phyloP scores from a whole-genome alignment of 2,797 vertebrate genomes.

The Adrianichthys oophorus region DNA sequence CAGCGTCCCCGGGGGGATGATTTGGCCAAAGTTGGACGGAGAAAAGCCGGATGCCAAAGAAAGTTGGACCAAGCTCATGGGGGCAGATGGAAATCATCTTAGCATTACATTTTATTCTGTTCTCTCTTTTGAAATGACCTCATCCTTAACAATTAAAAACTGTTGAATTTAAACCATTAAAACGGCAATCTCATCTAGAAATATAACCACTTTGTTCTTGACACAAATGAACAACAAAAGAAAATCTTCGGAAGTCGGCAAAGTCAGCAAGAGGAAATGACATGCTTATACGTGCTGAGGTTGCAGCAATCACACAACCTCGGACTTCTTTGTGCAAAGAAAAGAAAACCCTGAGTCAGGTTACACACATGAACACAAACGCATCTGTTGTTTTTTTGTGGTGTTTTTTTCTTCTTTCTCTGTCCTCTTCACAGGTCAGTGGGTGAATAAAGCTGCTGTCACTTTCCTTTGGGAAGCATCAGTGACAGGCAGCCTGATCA shows the following conservation, averaged over 20 bases:
- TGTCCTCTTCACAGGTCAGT: slow-evolving; percentile 76
- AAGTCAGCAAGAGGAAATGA: slow-evolving; percentile 36
- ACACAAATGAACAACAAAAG: slow-evolving; percentile 33
- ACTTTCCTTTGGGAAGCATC: slow-evolving; percentile 72
- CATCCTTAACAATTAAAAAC: slow-evolving; percentile 25
- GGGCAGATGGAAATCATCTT: slow-evolving; percentile 62
- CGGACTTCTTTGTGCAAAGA: slow-evolving; percentile 65
- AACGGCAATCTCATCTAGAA: background rate
- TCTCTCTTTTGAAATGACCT: slow-evolving; percentile 34
- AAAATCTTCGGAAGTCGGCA: slow-evolving; percentile 1
- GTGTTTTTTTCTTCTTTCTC: slow-evolving; percentile 56
- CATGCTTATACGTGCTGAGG: slow-evolving; percentile 21
- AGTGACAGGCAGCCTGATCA: slow-evolving; percentile 67
- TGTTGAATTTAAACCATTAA: slow-evolving; percentile 14
- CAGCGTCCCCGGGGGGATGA: slow-evolving; percentile 58
- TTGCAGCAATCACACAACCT: slow-evolving; percentile 70
- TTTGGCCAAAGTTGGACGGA: slow-evolving; percentile 74
- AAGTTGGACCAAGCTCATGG: slow-evolving; percentile 54
- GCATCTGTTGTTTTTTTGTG: slow-evolving; percentile 28
- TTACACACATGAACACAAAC: slow-evolving; percentile 38
- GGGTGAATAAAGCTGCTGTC: slow-evolving; percentile 76
- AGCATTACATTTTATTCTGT: slow-evolving; percentile 33
- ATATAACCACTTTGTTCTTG: background rate
- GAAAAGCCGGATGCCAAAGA: slow-evolving; percentile 70
- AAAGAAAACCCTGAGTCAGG: slow-evolving; percentile 79